These are phyloP conservation scores for Bombycilla garrulus DNA, from an alignment of 2,113 vertebrate species.

Conservation along the genomic window DNA sequence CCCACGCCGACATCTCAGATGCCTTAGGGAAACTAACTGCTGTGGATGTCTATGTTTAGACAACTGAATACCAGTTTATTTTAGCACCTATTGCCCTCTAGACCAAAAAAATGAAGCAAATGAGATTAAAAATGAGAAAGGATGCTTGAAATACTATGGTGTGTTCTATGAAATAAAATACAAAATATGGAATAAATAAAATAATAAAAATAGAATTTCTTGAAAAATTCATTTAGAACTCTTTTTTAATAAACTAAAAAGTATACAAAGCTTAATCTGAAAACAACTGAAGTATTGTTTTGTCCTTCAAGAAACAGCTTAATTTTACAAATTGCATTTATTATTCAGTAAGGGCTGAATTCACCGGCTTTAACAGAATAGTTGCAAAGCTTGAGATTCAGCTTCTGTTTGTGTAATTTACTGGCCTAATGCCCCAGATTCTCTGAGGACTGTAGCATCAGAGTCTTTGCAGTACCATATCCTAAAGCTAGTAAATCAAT, in stretches of 20 bases:
- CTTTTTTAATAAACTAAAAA: background rate
- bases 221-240: background rate
- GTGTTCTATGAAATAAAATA: background rate
- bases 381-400: background rate
- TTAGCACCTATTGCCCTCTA: background rate
- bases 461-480: background rate
- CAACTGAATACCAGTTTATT: background rate
- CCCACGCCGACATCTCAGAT: background rate
- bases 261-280: background rate
- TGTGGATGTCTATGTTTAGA: background rate
- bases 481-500: background rate
- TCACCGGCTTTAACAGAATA: background rate
- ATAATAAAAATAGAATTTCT: background rate
- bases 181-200: background rate
- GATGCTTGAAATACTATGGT: background rate
- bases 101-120: background rate
- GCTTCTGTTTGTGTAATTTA: background rate
- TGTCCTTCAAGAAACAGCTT: background rate
- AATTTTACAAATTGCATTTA: background rate
- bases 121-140: background rate
- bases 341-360: background rate
- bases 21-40: background rate
- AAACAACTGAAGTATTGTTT: background rate
- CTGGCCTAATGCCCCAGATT: background rate
- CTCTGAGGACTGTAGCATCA: background rate